phyloP scores from a whole-genome alignment of 1,140 invertebrate species.

The Pseudomyrmex flavicornis region DNA sequence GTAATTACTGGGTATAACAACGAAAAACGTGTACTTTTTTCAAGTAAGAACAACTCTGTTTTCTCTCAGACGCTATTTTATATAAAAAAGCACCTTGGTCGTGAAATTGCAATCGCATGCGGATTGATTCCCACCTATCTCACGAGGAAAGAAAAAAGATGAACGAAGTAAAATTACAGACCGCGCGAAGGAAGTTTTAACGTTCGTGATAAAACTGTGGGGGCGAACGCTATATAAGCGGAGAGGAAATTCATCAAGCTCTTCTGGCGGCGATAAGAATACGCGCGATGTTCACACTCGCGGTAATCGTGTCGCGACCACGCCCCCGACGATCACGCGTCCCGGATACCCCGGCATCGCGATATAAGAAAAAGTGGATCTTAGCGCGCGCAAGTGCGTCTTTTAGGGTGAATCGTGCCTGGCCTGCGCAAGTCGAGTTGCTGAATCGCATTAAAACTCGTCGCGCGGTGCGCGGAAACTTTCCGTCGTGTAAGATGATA shows the following conservation, averaged over 20 bases:
- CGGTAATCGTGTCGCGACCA: conserved; percentile 46
- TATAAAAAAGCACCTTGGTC: background rate
- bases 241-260: conserved; percentile 42
- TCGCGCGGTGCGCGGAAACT: conserved; percentile 14
- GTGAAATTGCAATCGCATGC: background rate
- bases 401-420: conserved; percentile 19
- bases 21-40: background rate
- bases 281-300: conserved; percentile 50
- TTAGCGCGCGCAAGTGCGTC: conserved; percentile 5
- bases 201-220: conserved; percentile 40
- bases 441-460: conserved; percentile 49
- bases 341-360: conserved; percentile 26
- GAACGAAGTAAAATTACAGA: conserved; percentile 15
- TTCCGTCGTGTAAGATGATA: conserved; percentile 47
- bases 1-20: background rate
- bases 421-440: conserved; percentile 34
- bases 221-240: background rate
- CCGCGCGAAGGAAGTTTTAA: conserved; percentile 9
- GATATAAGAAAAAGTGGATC: conserved; percentile 28
- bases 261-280: conserved; percentile 19
- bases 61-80: too few relatives aligned
- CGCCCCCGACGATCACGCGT: conserved; percentile 39
- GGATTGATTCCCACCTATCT: background rate
- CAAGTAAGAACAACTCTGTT: background rate
- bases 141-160: background rate